Evolutionary conservation across 1,140 invertebrate genomes (phyloP).

Genomic region (Akabosia matsudoensis): DNA sequence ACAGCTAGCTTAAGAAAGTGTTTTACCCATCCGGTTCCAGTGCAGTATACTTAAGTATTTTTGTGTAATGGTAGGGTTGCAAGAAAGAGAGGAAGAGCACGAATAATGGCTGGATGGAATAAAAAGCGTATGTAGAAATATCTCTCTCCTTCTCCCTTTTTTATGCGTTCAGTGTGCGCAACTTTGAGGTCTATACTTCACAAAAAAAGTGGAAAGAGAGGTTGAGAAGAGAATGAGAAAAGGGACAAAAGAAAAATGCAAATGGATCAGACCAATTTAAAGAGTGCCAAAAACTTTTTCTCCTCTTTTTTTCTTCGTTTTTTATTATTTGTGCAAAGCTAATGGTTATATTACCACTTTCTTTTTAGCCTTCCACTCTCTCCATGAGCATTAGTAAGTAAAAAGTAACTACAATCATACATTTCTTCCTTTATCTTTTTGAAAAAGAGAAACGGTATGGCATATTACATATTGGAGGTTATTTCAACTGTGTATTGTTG

Average conservation of each 20-base stretch:
- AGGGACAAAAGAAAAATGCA: constrained; percentile 42
- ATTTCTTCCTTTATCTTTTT: too few species aligned
- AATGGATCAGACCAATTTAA: constrained; percentile 47
- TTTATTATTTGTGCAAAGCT: constrained; percentile 13
- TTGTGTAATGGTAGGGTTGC: constrained; percentile 1
- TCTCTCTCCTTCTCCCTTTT: not conserved
- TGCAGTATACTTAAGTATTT: not conserved
- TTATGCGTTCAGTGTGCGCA: too few species aligned
- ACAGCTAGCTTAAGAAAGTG: too few species aligned
- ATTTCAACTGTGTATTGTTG: not conserved
- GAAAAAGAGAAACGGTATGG: not conserved
- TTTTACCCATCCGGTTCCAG: too few species aligned
- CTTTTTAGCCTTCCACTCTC: too few species aligned
- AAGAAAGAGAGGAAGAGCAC: not conserved
- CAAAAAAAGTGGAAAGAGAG: not conserved
- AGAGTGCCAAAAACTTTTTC: constrained; percentile 46
- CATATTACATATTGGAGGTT: not conserved
- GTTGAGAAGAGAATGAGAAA: constrained; percentile 3
- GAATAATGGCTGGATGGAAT: not conserved
- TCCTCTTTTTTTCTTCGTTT: not conserved
- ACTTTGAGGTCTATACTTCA: not conserved
- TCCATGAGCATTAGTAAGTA: too few species aligned
- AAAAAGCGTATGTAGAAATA: too few species aligned
- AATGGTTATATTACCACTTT: constrained; percentile 8
- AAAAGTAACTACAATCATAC: not conserved